These are phyloP conservation scores for Xestia c-nigrum DNA, from an alignment of 2,888 invertebrate genomes.

Conservation along the genomic window DNA sequence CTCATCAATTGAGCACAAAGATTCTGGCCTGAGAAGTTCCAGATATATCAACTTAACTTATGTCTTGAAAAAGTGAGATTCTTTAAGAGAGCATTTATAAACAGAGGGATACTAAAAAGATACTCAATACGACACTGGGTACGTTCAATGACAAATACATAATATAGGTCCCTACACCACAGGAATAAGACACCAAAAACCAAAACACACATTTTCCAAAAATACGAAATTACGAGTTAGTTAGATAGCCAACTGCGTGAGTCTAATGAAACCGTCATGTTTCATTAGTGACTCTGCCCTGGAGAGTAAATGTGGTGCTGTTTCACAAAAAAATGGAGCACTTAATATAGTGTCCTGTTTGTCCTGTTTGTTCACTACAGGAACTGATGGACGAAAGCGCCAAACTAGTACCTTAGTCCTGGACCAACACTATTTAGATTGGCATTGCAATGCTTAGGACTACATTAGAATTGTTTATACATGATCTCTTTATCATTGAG, in stretches of 20 bases:
- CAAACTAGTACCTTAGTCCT: too few species aligned
- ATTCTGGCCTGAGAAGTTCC: neutral
- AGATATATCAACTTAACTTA: neutral
- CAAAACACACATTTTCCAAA: slow-evolving; percentile 7
- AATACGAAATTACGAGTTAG: slow-evolving; percentile 10
- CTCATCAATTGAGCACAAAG: neutral
- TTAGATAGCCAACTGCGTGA: neutral
- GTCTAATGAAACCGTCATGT: neutral
- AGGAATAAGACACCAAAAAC: slow-evolving; percentile 37
- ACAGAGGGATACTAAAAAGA: neutral
- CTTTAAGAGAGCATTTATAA: neutral
- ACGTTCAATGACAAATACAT: neutral
- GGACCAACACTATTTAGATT: too few species aligned
- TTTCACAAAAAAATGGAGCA: too few species aligned
- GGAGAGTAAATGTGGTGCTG: too few species aligned
- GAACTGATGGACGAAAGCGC: too few species aligned
- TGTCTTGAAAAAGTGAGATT: neutral
- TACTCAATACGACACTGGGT: neutral
- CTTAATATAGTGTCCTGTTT: too few species aligned
- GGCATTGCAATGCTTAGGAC: too few species aligned
- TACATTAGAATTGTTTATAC: neutral
- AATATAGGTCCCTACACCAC: slow-evolving; percentile 49
- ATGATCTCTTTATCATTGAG: too few species aligned
- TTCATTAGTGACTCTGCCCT: neutral
- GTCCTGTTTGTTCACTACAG: too few species aligned